A percentile compares a stretch with the other conserved stretches of the same genome.
phyloP scores from a whole-genome alignment of 2,797 vertebrate genomes.

The Sylvilagus floridanus region DNA sequence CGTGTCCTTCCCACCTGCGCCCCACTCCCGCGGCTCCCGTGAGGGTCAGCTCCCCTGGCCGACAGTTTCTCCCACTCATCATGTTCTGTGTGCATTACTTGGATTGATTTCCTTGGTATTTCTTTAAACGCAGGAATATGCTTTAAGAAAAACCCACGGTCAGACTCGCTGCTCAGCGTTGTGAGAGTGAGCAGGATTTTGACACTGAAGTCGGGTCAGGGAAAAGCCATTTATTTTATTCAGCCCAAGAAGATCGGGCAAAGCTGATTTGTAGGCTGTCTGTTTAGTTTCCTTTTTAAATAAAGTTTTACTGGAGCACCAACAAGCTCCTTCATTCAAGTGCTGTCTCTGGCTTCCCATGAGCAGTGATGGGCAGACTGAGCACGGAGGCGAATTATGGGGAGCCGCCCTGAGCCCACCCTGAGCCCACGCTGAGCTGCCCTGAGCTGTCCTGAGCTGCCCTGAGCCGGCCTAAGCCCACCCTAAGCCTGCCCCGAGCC shows the following conservation, averaged over 20 bases:
- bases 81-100: fast-evolving
- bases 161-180: not conserved
- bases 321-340: fast-evolving
- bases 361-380: fast-evolving
- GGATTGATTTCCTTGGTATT: not conserved
- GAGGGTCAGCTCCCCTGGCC: too few species aligned
- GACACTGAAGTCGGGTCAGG: not conserved
- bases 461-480: too few species aligned
- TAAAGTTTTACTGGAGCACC: not conserved
- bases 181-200: not conserved
- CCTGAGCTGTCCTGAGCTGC: not conserved
- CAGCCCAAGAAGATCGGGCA: fast-evolving
- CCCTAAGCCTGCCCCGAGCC: too few species aligned
- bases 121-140: not conserved
- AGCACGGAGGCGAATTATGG: too few species aligned
- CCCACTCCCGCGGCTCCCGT: too few species aligned
- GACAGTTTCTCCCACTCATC: fast-evolving
- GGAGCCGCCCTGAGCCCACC: not conserved
- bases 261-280: not conserved
- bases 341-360: fast-evolving
- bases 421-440: too few species aligned
- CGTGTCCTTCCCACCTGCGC: fast-evolving
- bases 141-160: not conserved
- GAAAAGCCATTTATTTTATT: not conserved
- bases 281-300: too few species aligned